phyloP scores from a whole-genome alignment of 2,888 invertebrate species.

The Microctonus brassicae region DNA sequence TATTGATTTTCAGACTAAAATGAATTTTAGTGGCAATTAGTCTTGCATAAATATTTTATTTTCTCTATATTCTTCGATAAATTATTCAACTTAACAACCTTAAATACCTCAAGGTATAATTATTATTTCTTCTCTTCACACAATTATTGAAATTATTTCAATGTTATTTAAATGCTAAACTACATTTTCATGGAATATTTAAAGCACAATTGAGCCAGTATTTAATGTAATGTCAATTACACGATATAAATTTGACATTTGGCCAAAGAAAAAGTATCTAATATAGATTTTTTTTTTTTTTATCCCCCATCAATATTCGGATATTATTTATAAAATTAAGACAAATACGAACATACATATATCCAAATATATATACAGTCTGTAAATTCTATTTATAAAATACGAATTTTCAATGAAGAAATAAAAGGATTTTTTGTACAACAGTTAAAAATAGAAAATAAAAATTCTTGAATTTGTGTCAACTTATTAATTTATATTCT shows the following conservation, averaged over 20 bases:
- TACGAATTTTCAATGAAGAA: too few relatives aligned
- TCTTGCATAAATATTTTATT: neutral
- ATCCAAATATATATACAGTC: neutral
- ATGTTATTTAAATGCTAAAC: neutral
- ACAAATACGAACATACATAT: neutral
- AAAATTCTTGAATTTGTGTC: neutral
- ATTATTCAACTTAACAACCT: too few relatives aligned
- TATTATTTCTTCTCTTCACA: neutral
- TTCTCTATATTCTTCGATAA: neutral
- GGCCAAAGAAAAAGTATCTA: neutral
- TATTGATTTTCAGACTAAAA: neutral
- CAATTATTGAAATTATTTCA: too few relatives aligned
- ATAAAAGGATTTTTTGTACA: neutral
- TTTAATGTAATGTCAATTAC: neutral
- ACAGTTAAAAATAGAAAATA: neutral
- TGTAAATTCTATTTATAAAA: too few relatives aligned
- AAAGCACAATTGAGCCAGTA: neutral
- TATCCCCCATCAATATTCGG: too few relatives aligned
- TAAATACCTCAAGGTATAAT: neutral
- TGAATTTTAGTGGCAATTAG: neutral
- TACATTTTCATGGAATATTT: neutral
- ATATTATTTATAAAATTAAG: too few relatives aligned
- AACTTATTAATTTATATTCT: neutral
- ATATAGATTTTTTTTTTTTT: neutral
- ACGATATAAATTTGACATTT: constrained; percentile 4